Evolutionary conservation across 1,140 invertebrate species (phyloP).

Genomic region (Dendrolimus punctatus): DNA sequence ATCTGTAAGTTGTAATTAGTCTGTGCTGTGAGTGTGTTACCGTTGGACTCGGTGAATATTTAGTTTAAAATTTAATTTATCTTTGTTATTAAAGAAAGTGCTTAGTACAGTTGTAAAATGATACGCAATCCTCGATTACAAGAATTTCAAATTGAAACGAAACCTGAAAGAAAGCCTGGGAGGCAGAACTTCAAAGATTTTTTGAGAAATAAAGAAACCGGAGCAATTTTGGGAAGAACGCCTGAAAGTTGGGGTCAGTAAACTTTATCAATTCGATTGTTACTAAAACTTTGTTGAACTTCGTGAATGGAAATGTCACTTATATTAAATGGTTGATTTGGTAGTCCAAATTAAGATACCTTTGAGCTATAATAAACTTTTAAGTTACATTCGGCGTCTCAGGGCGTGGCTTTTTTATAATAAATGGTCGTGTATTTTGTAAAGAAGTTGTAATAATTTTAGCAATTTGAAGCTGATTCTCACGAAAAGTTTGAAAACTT

Average conservation of each 20-base stretch:
- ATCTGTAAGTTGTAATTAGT: no score
- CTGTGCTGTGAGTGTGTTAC: no score
- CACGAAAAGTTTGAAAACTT: no score
- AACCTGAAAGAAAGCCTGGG: constrained; percentile 25
- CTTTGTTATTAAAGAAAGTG: constrained; percentile 9
- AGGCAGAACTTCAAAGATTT: constrained; percentile 61
- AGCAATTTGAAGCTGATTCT: neutral
- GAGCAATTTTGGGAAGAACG: constrained; percentile 82
- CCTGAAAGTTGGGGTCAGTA: constrained; percentile 83
- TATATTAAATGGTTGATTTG: no score
- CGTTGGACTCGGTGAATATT: neutral
- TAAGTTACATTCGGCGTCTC: neutral
- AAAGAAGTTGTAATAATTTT: neutral
- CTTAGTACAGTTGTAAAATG: constrained; percentile 17
- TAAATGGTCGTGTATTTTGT: neutral
- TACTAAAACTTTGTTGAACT: neutral
- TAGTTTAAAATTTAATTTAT: constrained; percentile 7
- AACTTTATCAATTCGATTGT: constrained; percentile 10
- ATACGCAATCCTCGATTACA: constrained; percentile 35
- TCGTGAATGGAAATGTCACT: no score
- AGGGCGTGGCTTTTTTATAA: neutral
- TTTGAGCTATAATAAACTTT: neutral
- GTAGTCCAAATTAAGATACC: no score
- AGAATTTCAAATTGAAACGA: constrained; percentile 53
- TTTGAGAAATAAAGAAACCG: constrained; percentile 80